A percentile compares a stretch with the other conserved stretches of the same genome.
Conservation (phyloP, 1,140 invertebrate species). For the Bacillus rossius region DNA sequence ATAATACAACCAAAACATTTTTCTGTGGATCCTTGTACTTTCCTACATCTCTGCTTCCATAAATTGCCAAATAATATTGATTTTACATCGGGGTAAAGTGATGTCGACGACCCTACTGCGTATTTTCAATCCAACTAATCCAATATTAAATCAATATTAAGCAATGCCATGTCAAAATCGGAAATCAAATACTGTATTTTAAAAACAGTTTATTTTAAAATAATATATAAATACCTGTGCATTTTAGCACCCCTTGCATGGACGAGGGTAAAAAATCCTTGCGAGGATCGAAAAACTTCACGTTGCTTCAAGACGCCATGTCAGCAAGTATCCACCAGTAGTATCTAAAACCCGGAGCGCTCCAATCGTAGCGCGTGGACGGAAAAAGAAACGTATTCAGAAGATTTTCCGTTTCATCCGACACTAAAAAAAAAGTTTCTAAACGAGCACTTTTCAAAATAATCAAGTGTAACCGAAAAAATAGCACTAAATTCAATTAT, state of each 20-base stretch:
- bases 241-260: constrained; percentile 5
- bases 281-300: constrained; percentile 11
- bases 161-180: neutral
- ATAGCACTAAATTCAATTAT: too few species aligned
- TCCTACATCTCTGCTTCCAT: neutral
- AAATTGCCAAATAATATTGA: constrained; percentile 12
- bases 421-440: too few species aligned
- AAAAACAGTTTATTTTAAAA: neutral
- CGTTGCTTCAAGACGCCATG: constrained; percentile 11
- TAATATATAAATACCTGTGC: constrained; percentile 8
- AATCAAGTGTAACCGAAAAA: too few species aligned
- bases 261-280: constrained; percentile 10
- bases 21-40: too few species aligned
- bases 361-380: neutral
- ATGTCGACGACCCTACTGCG: constrained; percentile 10
- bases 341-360: constrained; percentile 8
- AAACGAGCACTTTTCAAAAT: too few species aligned
- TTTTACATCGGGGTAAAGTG: constrained; percentile 13
- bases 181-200: neutral
- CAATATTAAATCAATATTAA: constrained; percentile 6
- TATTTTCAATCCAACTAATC: constrained; percentile 9
- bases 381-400: neutral
- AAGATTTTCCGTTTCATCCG: too few species aligned
- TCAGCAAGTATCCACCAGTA: constrained; percentile 10
- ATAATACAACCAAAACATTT: too few species aligned